Percentiles rank a stretch among this genome's conserved stretches.
Evolutionary conservation across 2,113 vertebrate genomes (phyloP).

Genomic region (Coturnix japonica): DNA sequence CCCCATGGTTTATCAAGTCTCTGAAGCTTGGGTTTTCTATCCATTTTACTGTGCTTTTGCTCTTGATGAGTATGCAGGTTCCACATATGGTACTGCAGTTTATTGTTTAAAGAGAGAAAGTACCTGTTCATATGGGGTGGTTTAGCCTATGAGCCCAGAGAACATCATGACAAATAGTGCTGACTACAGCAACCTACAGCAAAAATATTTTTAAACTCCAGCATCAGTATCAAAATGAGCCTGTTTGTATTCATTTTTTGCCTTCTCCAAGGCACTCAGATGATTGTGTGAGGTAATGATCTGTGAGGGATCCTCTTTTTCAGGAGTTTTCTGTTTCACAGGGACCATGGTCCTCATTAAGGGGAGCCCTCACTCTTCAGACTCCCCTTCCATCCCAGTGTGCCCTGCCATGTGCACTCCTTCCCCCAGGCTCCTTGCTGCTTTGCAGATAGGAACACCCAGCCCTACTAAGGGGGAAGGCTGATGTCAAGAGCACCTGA

Average conservation of each 20-base stretch:
- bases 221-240: not conserved
- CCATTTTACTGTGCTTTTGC: not conserved
- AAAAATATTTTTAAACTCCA: slow-evolving; percentile 21
- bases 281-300: not conserved
- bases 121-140: not conserved
- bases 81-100: not conserved
- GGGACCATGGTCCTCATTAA: not conserved
- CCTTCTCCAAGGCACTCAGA: not conserved
- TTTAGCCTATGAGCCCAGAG: slow-evolving; percentile 6
- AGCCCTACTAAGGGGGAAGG: not conserved
- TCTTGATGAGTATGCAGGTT: slow-evolving; percentile 2
- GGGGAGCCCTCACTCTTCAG: rapidly evolving
- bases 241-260: not conserved
- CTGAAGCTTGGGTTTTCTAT: not conserved
- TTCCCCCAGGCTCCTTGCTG: not conserved
- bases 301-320: not conserved
- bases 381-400: not conserved
- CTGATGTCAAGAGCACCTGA: not conserved
- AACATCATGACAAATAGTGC: slow-evolving; percentile 30
- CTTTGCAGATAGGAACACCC: not conserved
- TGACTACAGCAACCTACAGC: not conserved
- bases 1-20: not conserved
- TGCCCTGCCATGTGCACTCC: not conserved
- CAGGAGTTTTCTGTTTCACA: not conserved
- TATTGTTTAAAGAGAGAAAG: slow-evolving; percentile 17